A percentile compares a stretch with the other conserved stretches of the same genome.
Evolutionary conservation across 2,113 vertebrate species (phyloP).

Genomic region (Corythornis vintsioides): DNA sequence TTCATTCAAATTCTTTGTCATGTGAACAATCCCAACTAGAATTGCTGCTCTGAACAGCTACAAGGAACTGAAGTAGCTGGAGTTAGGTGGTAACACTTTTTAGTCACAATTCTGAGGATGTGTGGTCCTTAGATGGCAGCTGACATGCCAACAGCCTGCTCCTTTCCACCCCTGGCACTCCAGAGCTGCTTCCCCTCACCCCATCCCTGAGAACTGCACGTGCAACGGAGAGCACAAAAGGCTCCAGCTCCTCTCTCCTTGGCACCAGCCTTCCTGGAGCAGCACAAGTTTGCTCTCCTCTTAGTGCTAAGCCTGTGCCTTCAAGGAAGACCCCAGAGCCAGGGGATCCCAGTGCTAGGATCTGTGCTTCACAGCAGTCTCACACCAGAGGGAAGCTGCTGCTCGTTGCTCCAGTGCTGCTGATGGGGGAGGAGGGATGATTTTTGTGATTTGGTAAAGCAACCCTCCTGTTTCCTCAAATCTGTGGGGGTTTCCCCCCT

Average conservation of each 20-base stretch:
- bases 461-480: neutral
- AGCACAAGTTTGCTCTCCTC: neutral
- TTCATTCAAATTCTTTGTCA: neutral
- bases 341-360: neutral
- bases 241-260: neutral
- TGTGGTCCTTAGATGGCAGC: neutral
- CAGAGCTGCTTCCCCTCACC: neutral
- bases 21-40: neutral
- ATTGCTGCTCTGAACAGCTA: neutral
- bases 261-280: neutral
- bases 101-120: neutral
- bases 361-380: neutral
- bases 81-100: neutral
- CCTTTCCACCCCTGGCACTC: neutral
- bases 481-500: rapidly evolving
- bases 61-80: neutral
- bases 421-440: neutral
- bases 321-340: neutral
- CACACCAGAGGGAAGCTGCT: neutral
- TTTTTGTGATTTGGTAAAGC: neutral
- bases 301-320: neutral
- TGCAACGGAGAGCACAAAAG: neutral
- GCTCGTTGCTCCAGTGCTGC: neutral
- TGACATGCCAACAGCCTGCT: neutral
- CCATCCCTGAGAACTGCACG: neutral